Conservation (phyloP, 2,888 invertebrate genomes). For the Pristionchus exspectatus region DNA sequence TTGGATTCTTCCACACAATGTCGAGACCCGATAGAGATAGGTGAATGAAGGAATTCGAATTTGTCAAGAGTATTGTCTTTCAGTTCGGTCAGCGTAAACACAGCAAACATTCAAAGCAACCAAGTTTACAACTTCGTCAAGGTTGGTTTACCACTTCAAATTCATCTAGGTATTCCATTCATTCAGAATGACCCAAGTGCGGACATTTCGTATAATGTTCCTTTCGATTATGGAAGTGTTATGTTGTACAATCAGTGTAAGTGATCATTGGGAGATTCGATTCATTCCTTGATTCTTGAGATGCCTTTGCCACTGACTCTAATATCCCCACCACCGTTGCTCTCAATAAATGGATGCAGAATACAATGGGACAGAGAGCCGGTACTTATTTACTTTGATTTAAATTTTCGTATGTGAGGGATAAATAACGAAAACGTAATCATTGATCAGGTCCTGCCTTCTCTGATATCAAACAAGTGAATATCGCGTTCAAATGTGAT, state of each 20-base stretch:
- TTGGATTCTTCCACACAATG: conserved; percentile 54
- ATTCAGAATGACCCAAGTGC: conserved; percentile 27
- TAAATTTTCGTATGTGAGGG: neutral
- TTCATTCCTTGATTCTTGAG: neutral
- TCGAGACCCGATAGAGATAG: conserved; percentile 45
- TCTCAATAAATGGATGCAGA: conserved; percentile 42
- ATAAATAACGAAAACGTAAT: too few species aligned
- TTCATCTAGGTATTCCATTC: neutral
- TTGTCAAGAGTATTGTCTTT: neutral
- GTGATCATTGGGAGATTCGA: neutral
- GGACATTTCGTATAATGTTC: conserved; percentile 8
- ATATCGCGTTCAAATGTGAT: conserved; percentile 41
- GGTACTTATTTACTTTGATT: neutral
- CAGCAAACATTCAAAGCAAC: neutral
- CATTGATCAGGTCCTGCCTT: conserved; percentile 25
- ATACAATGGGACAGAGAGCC: conserved; percentile 49
- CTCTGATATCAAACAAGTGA: conserved; percentile 46
- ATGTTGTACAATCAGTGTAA: conserved; percentile 49
- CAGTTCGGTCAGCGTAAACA: conserved; percentile 17
- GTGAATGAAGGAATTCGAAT: neutral
- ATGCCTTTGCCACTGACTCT: conserved; percentile 24
- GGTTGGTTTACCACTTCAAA: neutral
- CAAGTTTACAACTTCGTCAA: conserved; percentile 25
- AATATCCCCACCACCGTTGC: conserved; percentile 42
- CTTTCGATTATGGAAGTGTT: conserved; percentile 50